Percentiles rank a stretch among this genome's conserved stretches.
Evolutionary conservation across 2,888 invertebrate species (phyloP).

Genomic region (Loripinus fragilis): DNA sequence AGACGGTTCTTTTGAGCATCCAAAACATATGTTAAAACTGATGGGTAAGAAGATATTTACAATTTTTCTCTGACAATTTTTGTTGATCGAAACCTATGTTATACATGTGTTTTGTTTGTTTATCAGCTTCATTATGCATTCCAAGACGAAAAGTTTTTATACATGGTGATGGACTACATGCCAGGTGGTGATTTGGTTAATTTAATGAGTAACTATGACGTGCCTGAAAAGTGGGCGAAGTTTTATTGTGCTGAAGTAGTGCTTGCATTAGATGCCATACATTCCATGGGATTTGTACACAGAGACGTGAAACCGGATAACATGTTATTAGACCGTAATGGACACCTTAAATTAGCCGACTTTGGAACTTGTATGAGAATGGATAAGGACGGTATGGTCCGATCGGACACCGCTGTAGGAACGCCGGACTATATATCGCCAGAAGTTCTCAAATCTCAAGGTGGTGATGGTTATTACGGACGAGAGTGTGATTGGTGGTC

Average conservation of each 20-base stretch:
- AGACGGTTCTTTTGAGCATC: too few relatives aligned
- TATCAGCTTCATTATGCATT: constrained; percentile 96
- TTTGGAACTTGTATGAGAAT: constrained; percentile 99
- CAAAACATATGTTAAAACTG: too few relatives aligned
- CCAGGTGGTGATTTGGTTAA: constrained; percentile 99
- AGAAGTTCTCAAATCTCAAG: constrained; percentile 98
- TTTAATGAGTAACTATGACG: constrained; percentile 99
- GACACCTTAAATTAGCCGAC: constrained; percentile 99
- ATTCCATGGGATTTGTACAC: constrained; percentile 96
- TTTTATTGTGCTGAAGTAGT: constrained; percentile 99
- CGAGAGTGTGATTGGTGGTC: constrained; percentile 99
- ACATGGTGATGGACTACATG: constrained; percentile 99
- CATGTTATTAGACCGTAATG: constrained; percentile 97
- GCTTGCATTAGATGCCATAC: constrained; percentile 98
- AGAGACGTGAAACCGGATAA: constrained; percentile 99
- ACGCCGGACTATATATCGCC: constrained; percentile 99
- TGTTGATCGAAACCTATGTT: too few relatives aligned
- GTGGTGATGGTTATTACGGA: constrained; percentile 97
- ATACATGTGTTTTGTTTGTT: constrained; percentile 16
- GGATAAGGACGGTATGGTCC: constrained; percentile 97
- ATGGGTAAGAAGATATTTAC: too few relatives aligned
- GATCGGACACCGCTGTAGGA: constrained; percentile 99
- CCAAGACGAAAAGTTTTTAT: constrained; percentile 97
- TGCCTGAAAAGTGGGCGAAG: constrained; percentile 99
- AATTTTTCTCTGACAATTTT: too few relatives aligned